Base-by-base conservation (phyloP, 2,113 vertebrate species). In the Rhegmatorhina hoffmannsi region DNA sequence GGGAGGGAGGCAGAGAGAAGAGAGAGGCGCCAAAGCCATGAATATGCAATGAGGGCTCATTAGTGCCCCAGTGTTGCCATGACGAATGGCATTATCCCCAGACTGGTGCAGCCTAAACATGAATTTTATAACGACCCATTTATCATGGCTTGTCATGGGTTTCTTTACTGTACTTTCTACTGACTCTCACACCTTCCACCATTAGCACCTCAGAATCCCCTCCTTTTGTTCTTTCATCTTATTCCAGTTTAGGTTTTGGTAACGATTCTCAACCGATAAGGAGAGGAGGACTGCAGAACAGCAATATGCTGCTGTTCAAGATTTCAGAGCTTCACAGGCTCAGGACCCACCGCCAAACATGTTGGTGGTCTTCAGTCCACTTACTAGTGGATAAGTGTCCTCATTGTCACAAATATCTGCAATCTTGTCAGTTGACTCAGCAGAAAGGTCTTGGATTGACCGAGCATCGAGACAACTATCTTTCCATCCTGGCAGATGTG, bases 31-130 rank as follows among this genome's bases (percentile, higher is more conserved):
- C 96, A 86, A 82, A 86, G 9, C 97, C 96, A 98, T 98, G 98
- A 98, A 98, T 98, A 98, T 98, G 98, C 98, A 98, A 98, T 98
- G 98, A 98, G 97, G 97, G 92, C 98, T 98, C 98, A 98, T 98
- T 98, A 98, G 98, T 92, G 83, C 97, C 96, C 98, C 87, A 97
- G 97, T 97, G 98, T 98, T 98, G 97, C 97, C 97, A 98, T 98
- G 98, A 98, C 98, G 96, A 98, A 98, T 98, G 98, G 98, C 97
- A 97, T 98, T 98, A 98, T 98, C 98, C 97, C 95, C 91, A 96
- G 97, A 97, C 97, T 97, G 96, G 97, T 98, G 98, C 97, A 97
- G 98, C 97, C 98, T 98, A 98, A 98, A 98, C 98, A 98, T 98
- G 98, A 98, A 98, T 98, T 98, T 98, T 98, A 98, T 98, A 98